Evolutionary conservation across 2,797 vertebrate genomes (phyloP), one percentile per base, ranked within the genome.

Genomic region (Bradypodion pumilum): DNA sequence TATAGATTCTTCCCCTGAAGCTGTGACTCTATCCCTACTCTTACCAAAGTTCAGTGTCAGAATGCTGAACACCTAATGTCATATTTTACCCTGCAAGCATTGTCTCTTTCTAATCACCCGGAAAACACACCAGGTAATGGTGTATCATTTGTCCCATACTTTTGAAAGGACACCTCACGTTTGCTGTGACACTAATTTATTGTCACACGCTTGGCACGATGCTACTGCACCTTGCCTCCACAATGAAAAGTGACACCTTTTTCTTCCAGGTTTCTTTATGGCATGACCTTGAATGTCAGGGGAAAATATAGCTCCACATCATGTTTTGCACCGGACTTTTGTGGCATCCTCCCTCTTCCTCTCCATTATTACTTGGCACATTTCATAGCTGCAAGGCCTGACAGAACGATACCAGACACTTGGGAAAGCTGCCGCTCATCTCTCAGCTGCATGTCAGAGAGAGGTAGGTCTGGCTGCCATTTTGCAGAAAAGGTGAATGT

Each of bases 281-380:
- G 89, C 62, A 13, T 83, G 91, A 94, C 95, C 95, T 95, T 95
- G 95, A 52, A 78, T 95, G 94, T 95, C 95, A 95, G 92, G 86
- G 92, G 91, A 92, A 95, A 95, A 95, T 95, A 95, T 93, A 89
- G 91, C 93, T 92, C 91, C 88, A 88, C 84, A 87, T 93, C 90
- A 80, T 81, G 73, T 86, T 88, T 88, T 92, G 81, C 80, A 94
- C 93, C 91, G 89, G 92, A 92, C 92, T 93, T 90, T 88, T 83
- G 56, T 46, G 0, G 60, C 46, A 42, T 81, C 91, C 82, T 93
- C 87, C 91, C 81, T 92, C 87, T 89, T 89, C 89, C 93, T 90
- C 82, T 79, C 83, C 88, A 90, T 89, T 94, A 91, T 91, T 90
- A 84, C 93, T 92, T 88, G 91, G 85, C 78, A 87, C 91, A 91